phyloP scores from a whole-genome alignment of 2,113 vertebrate genomes.

The Phalacrocorax pelagicus region DNA sequence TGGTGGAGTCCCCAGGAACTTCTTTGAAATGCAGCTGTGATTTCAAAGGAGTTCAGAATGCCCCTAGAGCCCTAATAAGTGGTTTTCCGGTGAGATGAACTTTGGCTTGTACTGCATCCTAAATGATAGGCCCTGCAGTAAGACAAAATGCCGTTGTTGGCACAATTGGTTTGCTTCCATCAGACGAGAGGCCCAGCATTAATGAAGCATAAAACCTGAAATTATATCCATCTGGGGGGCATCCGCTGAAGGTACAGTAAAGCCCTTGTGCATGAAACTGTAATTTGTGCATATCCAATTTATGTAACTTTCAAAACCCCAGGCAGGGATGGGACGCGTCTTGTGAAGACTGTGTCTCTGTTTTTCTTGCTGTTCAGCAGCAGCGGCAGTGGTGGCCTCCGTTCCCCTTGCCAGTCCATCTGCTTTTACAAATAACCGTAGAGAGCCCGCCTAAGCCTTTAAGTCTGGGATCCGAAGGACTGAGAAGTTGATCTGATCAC shows the following conservation, averaged over 20 bases:
- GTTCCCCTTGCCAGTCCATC: background rate
- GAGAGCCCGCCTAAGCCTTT: background rate
- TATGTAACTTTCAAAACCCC: background rate
- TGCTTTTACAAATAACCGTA: background rate
- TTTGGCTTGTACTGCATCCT: background rate
- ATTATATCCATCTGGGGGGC: background rate
- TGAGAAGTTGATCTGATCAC: background rate
- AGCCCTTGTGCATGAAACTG: background rate
- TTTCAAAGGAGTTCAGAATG: background rate
- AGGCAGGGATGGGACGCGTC: background rate
- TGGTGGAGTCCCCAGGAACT: background rate
- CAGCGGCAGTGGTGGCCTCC: background rate
- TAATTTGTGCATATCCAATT: background rate
- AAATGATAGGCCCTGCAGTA: background rate
- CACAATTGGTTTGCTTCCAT: background rate
- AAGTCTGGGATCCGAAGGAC: background rate
- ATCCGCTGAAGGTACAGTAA: background rate
- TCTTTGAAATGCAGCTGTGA: background rate
- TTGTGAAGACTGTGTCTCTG: background rate
- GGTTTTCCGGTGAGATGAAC: background rate
- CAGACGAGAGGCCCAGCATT: background rate
- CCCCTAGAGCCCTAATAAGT: background rate
- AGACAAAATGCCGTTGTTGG: constrained; percentile 3
- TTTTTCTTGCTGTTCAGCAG: background rate
- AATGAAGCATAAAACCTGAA: constrained; percentile 20